Evolutionary conservation across 2,113 vertebrate genomes (phyloP).

Genomic region (Alosa alosa): DNA sequence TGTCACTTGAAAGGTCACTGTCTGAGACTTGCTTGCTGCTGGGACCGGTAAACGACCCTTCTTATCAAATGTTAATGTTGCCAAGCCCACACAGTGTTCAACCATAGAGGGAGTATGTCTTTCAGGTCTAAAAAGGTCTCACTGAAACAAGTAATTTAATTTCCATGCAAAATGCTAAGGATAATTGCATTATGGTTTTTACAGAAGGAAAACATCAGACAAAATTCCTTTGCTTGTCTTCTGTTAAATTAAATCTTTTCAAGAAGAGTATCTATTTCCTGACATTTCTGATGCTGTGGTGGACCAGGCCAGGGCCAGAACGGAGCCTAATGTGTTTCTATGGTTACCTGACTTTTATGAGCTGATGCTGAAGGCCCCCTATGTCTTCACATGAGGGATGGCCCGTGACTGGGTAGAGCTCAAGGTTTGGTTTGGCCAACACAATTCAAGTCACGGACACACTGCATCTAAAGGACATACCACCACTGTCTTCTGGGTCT

Average conservation of each 20-base stretch:
- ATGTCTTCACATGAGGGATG: constrained; percentile 33
- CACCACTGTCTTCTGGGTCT: neutral
- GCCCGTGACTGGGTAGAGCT: constrained; percentile 26
- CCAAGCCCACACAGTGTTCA: constrained; percentile 56
- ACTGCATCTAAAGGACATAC: neutral
- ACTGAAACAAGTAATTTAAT: constrained; percentile 75
- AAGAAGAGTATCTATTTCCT: constrained; percentile 32
- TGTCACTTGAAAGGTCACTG: constrained; percentile 77
- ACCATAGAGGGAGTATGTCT: constrained; percentile 58
- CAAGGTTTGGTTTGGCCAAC: constrained; percentile 26
- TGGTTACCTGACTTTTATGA: constrained; percentile 37
- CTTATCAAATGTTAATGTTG: constrained; percentile 82
- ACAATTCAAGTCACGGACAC: neutral
- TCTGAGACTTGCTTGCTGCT: constrained; percentile 70
- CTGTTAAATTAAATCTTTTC: constrained; percentile 56
- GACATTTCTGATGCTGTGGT: neutral
- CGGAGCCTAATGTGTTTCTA: neutral
- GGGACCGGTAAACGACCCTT: constrained; percentile 76
- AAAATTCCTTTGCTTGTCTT: constrained; percentile 19
- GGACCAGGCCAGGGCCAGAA: too few relatives aligned
- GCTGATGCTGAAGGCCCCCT: constrained; percentile 33
- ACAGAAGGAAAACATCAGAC: constrained; percentile 60
- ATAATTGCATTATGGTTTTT: constrained; percentile 69
- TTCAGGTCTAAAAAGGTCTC: constrained; percentile 72
- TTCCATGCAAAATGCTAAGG: constrained; percentile 67